phyloP scores from a whole-genome alignment of 1,140 invertebrate genomes.

The Calliopsis andreniformis region DNA sequence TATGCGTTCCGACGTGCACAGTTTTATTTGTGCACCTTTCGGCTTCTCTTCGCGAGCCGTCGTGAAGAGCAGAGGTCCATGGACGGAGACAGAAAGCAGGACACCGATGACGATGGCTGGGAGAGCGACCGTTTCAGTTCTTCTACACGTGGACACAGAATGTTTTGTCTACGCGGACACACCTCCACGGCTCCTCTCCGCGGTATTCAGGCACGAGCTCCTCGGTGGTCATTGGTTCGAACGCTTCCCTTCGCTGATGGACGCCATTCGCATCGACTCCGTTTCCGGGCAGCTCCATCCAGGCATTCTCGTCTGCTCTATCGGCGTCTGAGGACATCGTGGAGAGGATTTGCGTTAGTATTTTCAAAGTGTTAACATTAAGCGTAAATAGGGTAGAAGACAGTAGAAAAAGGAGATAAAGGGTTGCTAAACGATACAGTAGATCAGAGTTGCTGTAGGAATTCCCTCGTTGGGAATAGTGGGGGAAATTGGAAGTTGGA shows the following conservation, averaged over 20 bases:
- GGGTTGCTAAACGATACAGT: too few species aligned
- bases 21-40: not conserved
- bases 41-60: not conserved
- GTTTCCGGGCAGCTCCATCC: slow-evolving; percentile 73
- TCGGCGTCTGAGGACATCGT: slow-evolving; percentile 62
- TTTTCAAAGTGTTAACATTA: too few species aligned
- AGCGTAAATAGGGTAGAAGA: too few species aligned
- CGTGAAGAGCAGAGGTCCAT: slow-evolving; percentile 24
- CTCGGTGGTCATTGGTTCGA: slow-evolving; percentile 74
- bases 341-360: too few species aligned
- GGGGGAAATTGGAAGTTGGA: too few species aligned
- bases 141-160: slow-evolving; percentile 6
- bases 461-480: too few species aligned
- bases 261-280: slow-evolving; percentile 76
- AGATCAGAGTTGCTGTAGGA: too few species aligned
- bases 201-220: slow-evolving; percentile 42
- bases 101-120: not conserved
- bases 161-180: not conserved
- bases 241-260: slow-evolving; percentile 75
- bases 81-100: slow-evolving; percentile 44
- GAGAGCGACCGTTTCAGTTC: slow-evolving; percentile 19
- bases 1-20: too few species aligned
- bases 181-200: not conserved
- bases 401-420: too few species aligned
- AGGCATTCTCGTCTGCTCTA: slow-evolving; percentile 79